These are phyloP conservation scores for Homalodisca vitripennis DNA, from an alignment of 1,140 invertebrate species.

Conservation along the genomic window DNA sequence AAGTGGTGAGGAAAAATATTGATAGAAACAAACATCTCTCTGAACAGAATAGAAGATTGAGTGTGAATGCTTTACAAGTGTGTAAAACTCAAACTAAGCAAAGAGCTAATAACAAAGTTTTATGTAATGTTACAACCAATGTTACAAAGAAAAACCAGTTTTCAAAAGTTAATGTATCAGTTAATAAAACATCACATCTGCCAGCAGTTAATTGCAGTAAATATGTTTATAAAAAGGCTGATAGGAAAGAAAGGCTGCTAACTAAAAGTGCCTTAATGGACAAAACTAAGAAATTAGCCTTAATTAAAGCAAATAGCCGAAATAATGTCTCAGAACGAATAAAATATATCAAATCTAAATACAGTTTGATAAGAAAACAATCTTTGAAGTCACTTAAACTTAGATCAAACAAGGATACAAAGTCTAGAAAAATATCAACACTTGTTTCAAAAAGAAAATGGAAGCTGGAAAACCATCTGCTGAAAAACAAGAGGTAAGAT, in stretches of 20 bases:
- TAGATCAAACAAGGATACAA: background rate
- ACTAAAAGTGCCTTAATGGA: background rate
- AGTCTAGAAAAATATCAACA: background rate
- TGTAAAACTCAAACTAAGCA: background rate
- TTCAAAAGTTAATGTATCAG: background rate
- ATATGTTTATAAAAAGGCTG: background rate
- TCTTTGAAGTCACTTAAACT: background rate
- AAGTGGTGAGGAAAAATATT: background rate
- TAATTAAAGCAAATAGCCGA: background rate
- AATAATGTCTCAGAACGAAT: background rate
- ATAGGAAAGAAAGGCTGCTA: background rate
- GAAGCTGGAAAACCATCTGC: background rate
- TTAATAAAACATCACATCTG: background rate
- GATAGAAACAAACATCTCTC: background rate
- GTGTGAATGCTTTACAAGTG: background rate
- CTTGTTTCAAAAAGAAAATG: background rate
- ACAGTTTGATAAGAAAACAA: background rate
- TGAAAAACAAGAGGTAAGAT: background rate
- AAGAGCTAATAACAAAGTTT: background rate
- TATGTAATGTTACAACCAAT: too few relatives aligned
- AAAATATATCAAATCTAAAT: background rate
- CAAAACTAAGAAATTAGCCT: background rate
- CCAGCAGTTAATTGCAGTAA: background rate
- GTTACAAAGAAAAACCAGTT: background rate
- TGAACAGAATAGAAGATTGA: background rate